These are phyloP conservation scores for Capitella teleta DNA, from an alignment of 1,140 invertebrate species.

Conservation along the genomic window DNA sequence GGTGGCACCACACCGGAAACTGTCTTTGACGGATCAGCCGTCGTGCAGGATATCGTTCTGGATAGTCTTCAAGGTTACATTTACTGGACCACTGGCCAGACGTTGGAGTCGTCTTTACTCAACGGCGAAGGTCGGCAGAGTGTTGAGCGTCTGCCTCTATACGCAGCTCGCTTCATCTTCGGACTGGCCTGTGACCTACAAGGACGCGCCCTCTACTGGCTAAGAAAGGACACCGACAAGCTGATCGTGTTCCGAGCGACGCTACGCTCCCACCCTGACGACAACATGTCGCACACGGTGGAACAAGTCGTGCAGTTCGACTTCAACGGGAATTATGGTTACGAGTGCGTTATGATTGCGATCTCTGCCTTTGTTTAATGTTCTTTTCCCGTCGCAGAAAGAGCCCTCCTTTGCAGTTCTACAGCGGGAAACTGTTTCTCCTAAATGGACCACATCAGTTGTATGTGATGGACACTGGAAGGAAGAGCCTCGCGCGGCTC, in stretches of 20 bases:
- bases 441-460: conserved; percentile 62
- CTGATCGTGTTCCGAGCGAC: conserved; percentile 1
- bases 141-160: conserved; percentile 59
- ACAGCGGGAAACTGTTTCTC: conserved; percentile 68
- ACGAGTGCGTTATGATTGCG: too few relatives aligned
- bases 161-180: conserved; percentile 59
- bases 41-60: conserved; percentile 5
- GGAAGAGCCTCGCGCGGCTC: conserved; percentile 64
- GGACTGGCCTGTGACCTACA: conserved; percentile 54
- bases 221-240: conserved; percentile 3
- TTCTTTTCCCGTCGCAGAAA: neutral
- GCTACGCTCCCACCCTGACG: neutral
- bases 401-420: conserved; percentile 53
- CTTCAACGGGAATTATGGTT: too few relatives aligned
- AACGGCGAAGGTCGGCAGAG: conserved; percentile 61
- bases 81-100: conserved; percentile 76
- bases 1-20: neutral
- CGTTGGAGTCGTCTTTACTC: conserved; percentile 63
- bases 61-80: conserved; percentile 48
- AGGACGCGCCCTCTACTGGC: conserved; percentile 2
- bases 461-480: conserved; percentile 63
- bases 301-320: too few relatives aligned
- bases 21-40: neutral
- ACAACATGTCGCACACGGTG: neutral
- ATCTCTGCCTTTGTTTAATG: too few relatives aligned